phyloP scores from a whole-genome alignment of 2,888 invertebrate genomes.

The Atherix ibis region DNA sequence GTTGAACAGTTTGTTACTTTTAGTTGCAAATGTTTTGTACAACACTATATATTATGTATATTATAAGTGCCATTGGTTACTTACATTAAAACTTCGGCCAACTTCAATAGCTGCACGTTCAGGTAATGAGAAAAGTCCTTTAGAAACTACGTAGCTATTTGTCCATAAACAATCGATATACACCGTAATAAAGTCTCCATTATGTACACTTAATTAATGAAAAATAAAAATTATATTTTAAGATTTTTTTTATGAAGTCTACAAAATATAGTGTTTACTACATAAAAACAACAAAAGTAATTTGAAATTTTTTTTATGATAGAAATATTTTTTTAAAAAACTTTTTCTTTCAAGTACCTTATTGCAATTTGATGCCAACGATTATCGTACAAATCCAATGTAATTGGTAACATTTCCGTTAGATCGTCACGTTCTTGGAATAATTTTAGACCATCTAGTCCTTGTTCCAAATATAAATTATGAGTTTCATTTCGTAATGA shows the following conservation, averaged over 20 bases:
- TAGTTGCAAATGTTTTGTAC: too few relatives aligned
- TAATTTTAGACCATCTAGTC: conserved; percentile 26
- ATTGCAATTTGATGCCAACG: conserved; percentile 34
- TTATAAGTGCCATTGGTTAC: too few relatives aligned
- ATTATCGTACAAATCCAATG: conserved; percentile 32
- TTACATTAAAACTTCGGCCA: conserved; percentile 30
- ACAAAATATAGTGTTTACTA: background rate
- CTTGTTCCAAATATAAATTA: conserved; percentile 29
- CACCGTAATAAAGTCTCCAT: conserved; percentile 33
- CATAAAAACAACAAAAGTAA: too few relatives aligned
- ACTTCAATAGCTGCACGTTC: conserved; percentile 29
- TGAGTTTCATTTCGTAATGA: conserved; percentile 29
- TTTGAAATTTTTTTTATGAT: too few relatives aligned
- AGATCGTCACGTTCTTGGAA: conserved; percentile 30
- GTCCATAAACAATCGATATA: conserved; percentile 31
- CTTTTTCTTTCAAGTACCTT: conserved; percentile 21
- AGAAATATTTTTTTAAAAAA: background rate
- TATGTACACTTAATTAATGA: conserved; percentile 23
- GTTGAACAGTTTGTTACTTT: too few relatives aligned
- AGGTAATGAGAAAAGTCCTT: conserved; percentile 28
- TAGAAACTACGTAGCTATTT: conserved; percentile 32
- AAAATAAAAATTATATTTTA: conserved; percentile 4
- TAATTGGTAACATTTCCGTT: conserved; percentile 33
- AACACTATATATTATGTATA: too few relatives aligned
- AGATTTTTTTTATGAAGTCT: background rate